A percentile compares a stretch with the other conserved stretches of the same genome.
phyloP scores from a whole-genome alignment of 2,797 vertebrate genomes.

The Macroramphosus scolopax region DNA sequence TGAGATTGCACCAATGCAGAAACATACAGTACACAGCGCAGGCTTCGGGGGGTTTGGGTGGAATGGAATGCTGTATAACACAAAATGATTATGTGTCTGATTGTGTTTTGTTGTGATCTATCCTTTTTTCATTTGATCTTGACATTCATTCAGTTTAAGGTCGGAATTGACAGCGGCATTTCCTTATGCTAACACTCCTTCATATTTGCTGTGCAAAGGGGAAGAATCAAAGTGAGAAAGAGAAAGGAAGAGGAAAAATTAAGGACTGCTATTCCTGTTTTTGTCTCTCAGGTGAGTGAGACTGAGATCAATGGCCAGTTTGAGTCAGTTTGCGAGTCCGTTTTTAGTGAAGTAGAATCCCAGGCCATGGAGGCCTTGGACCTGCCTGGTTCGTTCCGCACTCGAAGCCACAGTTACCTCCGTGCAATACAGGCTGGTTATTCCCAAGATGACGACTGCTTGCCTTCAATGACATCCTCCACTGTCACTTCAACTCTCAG shows the following conservation, averaged over 20 bases:
- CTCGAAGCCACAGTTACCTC: conserved; percentile 99
- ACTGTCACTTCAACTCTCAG: conserved; percentile 95
- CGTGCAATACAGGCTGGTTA: conserved; percentile 99
- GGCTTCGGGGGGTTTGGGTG: too few relatives aligned
- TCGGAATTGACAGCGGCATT: conserved; percentile 73
- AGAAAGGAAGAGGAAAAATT: conserved; percentile 91
- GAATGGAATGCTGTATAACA: conserved; percentile 57
- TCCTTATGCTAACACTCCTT: conserved; percentile 84
- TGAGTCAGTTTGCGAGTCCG: conserved; percentile 99
- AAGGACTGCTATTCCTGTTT: conserved; percentile 92
- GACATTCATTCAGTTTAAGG: conserved; percentile 77
- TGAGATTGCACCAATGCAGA: too few relatives aligned
- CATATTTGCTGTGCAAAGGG: conserved; percentile 88
- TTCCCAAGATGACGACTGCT: conserved; percentile 98
- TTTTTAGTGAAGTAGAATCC: conserved; percentile 99
- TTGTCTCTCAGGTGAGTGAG: conserved; percentile 98
- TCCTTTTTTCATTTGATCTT: conserved; percentile 67
- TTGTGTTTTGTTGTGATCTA: conserved; percentile 60
- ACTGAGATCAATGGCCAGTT: conserved; percentile 99
- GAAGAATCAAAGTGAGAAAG: conserved; percentile 88
- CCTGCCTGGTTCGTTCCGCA: conserved; percentile 98
- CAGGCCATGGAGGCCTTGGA: conserved; percentile 99
- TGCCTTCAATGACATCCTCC: conserved; percentile 92
- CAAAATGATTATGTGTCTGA: conserved; percentile 54
- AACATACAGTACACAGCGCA: too few relatives aligned